A percentile compares a stretch with the other conserved stretches of the same genome.
phyloP scores from a whole-genome alignment of 1,140 invertebrate genomes.

The Steinernema feltiae region DNA sequence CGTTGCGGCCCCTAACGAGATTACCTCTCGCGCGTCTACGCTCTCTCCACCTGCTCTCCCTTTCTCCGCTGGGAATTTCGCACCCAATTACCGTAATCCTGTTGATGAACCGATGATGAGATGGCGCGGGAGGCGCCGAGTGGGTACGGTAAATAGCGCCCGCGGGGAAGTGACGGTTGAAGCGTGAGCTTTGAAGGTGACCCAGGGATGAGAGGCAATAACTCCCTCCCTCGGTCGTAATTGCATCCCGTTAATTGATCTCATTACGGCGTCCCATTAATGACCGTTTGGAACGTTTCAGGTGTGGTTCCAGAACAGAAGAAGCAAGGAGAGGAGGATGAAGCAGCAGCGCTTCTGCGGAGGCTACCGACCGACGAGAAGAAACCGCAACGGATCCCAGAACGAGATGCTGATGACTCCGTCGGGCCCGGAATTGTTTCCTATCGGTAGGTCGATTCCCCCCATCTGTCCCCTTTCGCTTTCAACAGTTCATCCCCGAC shows the following conservation, averaged over 20 bases:
- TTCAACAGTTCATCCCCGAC: neutral
- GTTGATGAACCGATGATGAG: neutral
- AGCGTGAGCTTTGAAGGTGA: no score
- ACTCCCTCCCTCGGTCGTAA: neutral
- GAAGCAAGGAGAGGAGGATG: slow-evolving; percentile 66
- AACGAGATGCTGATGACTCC: slow-evolving; percentile 3
- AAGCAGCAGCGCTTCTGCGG: slow-evolving; percentile 59
- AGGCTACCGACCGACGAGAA: slow-evolving; percentile 35
- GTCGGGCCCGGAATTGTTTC: neutral
- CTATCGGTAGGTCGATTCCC: neutral
- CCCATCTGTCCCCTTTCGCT: neutral
- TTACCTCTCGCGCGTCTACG: neutral
- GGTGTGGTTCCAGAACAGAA: slow-evolving; percentile 69
- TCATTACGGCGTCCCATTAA: neutral
- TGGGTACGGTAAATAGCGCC: slow-evolving; percentile 18
- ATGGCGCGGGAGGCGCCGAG: neutral
- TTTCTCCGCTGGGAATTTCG: slow-evolving; percentile 18
- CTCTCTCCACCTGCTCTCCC: slow-evolving; percentile 12
- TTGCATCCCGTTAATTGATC: neutral
- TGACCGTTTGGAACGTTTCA: slow-evolving; percentile 42
- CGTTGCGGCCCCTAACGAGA: slow-evolving; percentile 31
- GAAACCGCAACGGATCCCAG: slow-evolving; percentile 23
- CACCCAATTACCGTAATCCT: slow-evolving; percentile 39
- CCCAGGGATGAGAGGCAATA: neutral
- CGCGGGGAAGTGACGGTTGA: no score